Evolutionary conservation across 2,797 vertebrate genomes (phyloP).

Genomic region (Sparidentex hasta): DNA sequence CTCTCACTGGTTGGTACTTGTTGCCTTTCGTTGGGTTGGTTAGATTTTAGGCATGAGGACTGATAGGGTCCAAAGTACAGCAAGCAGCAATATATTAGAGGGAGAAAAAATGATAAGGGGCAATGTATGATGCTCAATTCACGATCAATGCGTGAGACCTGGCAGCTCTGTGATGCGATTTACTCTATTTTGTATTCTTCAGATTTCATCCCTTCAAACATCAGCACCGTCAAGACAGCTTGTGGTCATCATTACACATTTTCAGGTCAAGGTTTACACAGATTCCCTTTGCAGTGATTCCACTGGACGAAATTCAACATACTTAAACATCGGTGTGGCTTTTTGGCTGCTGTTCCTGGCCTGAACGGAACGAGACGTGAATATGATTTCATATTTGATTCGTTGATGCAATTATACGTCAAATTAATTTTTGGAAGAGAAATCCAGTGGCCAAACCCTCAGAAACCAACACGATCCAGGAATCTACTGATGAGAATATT

Average conservation of each 20-base stretch:
- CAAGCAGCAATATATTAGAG: too few relatives aligned
- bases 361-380: neutral
- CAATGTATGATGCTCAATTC: too few relatives aligned
- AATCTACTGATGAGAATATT: neutral
- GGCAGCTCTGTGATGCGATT: neutral
- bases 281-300: neutral
- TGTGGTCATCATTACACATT: neutral
- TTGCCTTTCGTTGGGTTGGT: too few relatives aligned
- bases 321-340: too few relatives aligned
- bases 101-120: too few relatives aligned
- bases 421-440: neutral
- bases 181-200: too few relatives aligned
- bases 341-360: neutral
- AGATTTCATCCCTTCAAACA: neutral
- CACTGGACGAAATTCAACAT: neutral
- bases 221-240: neutral
- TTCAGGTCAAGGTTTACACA: neutral
- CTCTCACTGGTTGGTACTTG: too few relatives aligned
- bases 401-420: neutral
- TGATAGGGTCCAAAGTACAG: too few relatives aligned
- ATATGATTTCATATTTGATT: neutral
- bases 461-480: neutral
- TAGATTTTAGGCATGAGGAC: too few relatives aligned
- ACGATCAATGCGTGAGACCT: too few relatives aligned
- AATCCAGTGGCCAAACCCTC: neutral